phyloP scores from a whole-genome alignment of 2,113 vertebrate genomes.

The Grallaria varia region DNA sequence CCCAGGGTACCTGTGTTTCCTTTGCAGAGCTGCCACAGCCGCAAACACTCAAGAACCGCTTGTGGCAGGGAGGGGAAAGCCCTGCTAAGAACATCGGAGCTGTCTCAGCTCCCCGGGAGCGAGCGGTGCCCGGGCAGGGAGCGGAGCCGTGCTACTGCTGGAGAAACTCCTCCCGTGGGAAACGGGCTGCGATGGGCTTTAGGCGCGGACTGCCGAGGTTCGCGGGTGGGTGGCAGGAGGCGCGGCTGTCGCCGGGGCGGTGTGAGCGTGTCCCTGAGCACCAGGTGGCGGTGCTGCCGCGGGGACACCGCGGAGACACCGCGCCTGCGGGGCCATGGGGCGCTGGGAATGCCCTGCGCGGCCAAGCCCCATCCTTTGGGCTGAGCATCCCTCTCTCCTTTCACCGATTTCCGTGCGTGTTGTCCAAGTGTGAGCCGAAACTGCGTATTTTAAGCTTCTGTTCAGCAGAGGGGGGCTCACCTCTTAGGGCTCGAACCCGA shows the following conservation, averaged over 20 bases:
- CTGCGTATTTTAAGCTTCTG: not conserved
- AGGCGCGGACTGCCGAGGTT: fast-evolving
- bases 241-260: fast-evolving
- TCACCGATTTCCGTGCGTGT: fast-evolving
- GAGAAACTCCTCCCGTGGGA: not conserved
- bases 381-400: not conserved
- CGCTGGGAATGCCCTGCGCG: fast-evolving
- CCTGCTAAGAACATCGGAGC: not conserved
- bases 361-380: too few relatives aligned
- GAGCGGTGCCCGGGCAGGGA: not conserved
- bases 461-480: not conserved
- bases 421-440: not conserved
- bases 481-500: not conserved
- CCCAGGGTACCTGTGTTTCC: fast-evolving
- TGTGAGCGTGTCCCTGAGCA: not conserved
- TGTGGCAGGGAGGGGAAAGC: not conserved
- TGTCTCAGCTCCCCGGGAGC: fast-evolving
- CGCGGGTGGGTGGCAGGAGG: fast-evolving
- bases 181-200: fast-evolving
- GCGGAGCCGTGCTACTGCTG: fast-evolving
- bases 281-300: slow-evolving; percentile 22
- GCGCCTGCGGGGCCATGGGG: not conserved
- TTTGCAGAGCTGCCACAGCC: not conserved
- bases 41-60: not conserved
- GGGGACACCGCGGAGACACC: not conserved